Conservation (phyloP, 2,888 invertebrate species). For the Rhodophaea formosa region DNA sequence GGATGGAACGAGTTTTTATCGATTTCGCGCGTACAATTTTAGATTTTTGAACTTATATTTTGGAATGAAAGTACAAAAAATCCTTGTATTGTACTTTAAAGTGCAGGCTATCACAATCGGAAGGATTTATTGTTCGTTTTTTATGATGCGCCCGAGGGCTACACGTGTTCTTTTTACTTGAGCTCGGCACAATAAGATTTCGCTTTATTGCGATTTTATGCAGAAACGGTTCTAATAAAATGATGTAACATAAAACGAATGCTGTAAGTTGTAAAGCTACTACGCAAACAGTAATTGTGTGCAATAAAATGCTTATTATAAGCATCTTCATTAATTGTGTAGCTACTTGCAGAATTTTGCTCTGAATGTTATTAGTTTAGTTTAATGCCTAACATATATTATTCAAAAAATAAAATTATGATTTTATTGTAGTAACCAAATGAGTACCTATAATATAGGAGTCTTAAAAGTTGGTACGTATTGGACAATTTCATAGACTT, state of each 20-base stretch:
- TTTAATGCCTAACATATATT: too few relatives aligned
- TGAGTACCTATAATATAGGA: too few relatives aligned
- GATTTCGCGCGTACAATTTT: conserved; percentile 59
- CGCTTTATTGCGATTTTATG: background rate
- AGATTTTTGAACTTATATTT: conserved; percentile 58
- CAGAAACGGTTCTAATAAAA: background rate
- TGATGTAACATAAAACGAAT: background rate
- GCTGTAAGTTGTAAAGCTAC: background rate
- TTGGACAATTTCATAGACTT: too few relatives aligned
- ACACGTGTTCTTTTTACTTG: background rate
- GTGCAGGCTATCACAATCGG: background rate
- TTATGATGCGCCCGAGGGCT: background rate
- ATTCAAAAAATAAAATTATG: too few relatives aligned
- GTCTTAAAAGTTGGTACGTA: too few relatives aligned
- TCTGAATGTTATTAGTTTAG: background rate
- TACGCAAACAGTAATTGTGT: background rate
- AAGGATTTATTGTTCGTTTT: background rate
- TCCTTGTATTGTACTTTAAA: background rate
- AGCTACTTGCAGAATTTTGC: background rate
- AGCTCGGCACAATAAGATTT: background rate
- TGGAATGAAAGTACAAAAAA: conserved; percentile 29
- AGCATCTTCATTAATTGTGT: background rate
- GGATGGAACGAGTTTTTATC: conserved; percentile 75
- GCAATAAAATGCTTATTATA: background rate
- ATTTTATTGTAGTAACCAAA: too few relatives aligned